Base-by-base conservation (phyloP, 2,113 vertebrate species). In the Engraulis encrasicolus region DNA sequence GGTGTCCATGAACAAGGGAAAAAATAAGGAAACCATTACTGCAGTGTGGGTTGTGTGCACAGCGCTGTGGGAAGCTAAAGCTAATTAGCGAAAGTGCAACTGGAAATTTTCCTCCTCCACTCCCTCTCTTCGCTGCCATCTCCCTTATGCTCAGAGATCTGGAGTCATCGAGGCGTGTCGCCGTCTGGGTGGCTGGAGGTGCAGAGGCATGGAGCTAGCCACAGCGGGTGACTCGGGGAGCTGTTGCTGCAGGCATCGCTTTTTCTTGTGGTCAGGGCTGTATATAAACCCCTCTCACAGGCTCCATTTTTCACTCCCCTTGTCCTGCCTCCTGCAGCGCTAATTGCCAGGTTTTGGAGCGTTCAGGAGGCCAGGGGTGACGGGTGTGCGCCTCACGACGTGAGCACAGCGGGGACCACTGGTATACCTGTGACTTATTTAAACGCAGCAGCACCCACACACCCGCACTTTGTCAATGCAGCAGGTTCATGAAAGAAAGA, bases 71-170 rank as follows among this genome's bases (percentile, higher is more conserved):
- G 80, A 18, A 54, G 80, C 40, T 27, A 49, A 48, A 37, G 52
- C 40, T 84, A 84, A 86, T 86, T 84, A 86, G 23, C 45, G 19
- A 38, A 15, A 61, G 78, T 58, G 80, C 77, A 49, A 27, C 27
- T 77, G 78, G 58, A 80, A 66, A 61, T 12, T 61, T 61, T 61
- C 54, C 40, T 77, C 58, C 66, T 77, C 78, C 31, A 80, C 40
- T 38, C 77, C 82, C 7, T 11, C n/a, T 15, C 45, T 27, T 79
- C 37, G 20, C 20, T 7, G 20, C n/a, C 20, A 18, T n/a, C 52
- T 7, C 54, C 54, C 54, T 23, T 23, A 61, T 23, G 11, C 11
- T 23, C 11, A 11, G 54, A 23, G 6, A 19, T 61, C 54, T 61
- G 54, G 27, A 61, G 54, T 61, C n/a, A 11, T 19, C 20, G 54